Conservation (phyloP, 2,797 vertebrate genomes). For the Clamator glandarius region DNA sequence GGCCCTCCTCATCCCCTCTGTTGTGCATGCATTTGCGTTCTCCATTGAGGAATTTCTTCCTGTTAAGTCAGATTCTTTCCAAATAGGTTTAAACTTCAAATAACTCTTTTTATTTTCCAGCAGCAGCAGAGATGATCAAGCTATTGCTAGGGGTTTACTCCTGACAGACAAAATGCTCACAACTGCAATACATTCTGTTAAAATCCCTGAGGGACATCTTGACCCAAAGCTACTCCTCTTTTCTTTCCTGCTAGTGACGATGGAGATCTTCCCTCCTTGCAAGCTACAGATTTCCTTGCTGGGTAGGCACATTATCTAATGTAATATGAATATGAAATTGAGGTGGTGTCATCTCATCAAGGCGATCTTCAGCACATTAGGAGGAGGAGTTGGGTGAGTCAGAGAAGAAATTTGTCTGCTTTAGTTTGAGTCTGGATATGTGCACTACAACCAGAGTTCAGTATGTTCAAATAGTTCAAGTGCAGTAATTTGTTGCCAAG, state of each 20-base stretch:
- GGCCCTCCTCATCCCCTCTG: neutral
- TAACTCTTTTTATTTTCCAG: neutral
- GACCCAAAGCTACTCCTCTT: neutral
- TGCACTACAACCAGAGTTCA: neutral
- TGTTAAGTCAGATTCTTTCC: neutral
- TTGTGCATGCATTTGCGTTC: neutral
- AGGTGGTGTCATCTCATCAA: neutral
- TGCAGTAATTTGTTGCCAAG: neutral
- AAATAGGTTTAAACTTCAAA: neutral
- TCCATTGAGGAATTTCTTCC: accelerated
- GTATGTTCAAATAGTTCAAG: neutral
- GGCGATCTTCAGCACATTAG: neutral
- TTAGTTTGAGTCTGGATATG: neutral
- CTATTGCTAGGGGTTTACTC: neutral
- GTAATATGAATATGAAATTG: neutral
- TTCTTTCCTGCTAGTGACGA: neutral
- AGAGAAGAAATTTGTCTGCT: neutral
- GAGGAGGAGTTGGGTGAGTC: neutral
- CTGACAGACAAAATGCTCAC: neutral
- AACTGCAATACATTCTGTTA: neutral
- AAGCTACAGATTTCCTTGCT: neutral
- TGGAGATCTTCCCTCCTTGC: neutral
- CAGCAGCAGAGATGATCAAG: neutral
- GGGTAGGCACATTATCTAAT: neutral
- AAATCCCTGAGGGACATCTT: neutral